These are phyloP conservation scores for Hydrolagus affinis DNA, from an alignment of 2,113 vertebrate species.

Conservation along the genomic window DNA sequence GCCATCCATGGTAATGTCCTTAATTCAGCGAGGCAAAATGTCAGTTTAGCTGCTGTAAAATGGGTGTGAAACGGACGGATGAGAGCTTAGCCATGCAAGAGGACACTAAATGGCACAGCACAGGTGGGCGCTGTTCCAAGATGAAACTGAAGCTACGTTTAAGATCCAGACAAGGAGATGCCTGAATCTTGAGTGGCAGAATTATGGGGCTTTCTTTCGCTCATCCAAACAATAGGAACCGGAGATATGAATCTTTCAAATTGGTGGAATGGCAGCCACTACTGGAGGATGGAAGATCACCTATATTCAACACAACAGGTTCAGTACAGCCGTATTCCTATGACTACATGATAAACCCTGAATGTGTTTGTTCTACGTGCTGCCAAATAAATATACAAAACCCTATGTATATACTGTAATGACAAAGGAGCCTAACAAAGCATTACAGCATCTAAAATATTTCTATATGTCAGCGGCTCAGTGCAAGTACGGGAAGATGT, in stretches of 20 bases:
- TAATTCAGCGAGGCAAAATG: background rate
- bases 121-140: background rate
- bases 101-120: background rate
- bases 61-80: background rate
- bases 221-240: background rate
- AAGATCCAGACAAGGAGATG: background rate
- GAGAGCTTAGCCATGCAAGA: background rate
- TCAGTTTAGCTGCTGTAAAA: constrained; percentile 7
- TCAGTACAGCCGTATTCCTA: background rate
- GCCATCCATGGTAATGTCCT: background rate
- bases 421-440: too few species aligned
- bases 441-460: too few species aligned
- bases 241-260: background rate
- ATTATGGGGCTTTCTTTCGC: background rate
- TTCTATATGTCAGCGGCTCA: too few species aligned
- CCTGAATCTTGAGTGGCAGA: background rate
- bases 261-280: background rate
- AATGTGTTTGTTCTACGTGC: too few species aligned
- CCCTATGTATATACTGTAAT: too few species aligned
- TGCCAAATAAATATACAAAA: too few species aligned
- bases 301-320: background rate
- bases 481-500: too few species aligned
- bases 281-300: background rate
- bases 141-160: background rate
- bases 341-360: too few species aligned